phyloP scores from a whole-genome alignment of 2,888 invertebrate species.

The Tetranychus truncatus region DNA sequence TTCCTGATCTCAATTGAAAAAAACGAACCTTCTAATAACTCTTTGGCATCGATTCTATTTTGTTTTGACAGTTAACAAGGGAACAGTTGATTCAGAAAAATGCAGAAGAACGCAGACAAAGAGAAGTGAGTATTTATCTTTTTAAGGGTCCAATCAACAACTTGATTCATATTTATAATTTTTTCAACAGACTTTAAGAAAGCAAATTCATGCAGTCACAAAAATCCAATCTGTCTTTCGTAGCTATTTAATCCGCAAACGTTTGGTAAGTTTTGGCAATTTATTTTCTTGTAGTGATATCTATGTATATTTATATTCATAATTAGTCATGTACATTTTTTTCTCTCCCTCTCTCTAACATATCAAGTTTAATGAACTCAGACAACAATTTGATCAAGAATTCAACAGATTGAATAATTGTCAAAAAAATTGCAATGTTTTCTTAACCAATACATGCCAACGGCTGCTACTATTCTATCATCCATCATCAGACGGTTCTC shows the following conservation, averaged over 20 bases:
- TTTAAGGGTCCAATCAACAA: not conserved
- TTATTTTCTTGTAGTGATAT: not conserved
- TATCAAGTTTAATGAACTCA: not conserved
- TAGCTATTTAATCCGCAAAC: constrained; percentile 9
- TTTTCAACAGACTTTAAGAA: constrained; percentile 7
- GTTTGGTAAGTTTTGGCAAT: not conserved
- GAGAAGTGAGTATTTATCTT: constrained; percentile 45
- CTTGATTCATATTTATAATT: not conserved
- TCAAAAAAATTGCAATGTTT: not conserved
- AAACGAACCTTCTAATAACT: no score
- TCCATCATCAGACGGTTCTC: not conserved
- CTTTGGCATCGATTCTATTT: not conserved
- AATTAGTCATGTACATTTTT: not conserved
- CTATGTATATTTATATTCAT: not conserved
- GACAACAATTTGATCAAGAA: constrained; percentile 10
- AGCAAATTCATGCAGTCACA: constrained; percentile 20
- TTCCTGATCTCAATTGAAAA: no score
- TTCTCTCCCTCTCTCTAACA: not conserved
- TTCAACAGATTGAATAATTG: not conserved
- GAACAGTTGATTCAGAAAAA: constrained; percentile 57
- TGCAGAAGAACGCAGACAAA: constrained; percentile 63
- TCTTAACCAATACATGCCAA: not conserved
- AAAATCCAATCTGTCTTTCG: constrained; percentile 19
- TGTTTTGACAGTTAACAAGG: constrained; percentile 38
- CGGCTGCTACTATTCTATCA: constrained; percentile 5